These are phyloP conservation scores for Drosophila rhopaloa DNA, from an alignment of 1,140 invertebrate genomes.

Conservation along the genomic window DNA sequence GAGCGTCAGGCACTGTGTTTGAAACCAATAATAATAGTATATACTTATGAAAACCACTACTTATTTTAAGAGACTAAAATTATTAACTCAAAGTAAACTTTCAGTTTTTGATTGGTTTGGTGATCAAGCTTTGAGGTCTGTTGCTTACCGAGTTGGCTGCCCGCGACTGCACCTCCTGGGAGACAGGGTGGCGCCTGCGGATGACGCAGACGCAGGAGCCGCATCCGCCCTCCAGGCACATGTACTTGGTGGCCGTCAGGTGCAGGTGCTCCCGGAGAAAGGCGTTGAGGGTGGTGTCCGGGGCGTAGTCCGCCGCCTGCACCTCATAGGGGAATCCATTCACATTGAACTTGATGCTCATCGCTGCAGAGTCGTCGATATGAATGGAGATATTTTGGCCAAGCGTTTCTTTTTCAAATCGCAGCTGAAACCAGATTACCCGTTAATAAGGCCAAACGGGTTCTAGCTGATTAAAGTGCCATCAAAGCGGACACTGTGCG, in stretches of 20 bases:
- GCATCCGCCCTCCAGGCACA: conserved; percentile 94
- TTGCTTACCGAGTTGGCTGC: conserved; percentile 91
- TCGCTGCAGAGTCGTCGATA: conserved; percentile 25
- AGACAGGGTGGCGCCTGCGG: conserved; percentile 85
- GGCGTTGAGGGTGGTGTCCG: conserved; percentile 88
- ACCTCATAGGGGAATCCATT: conserved; percentile 67
- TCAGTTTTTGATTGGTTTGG: neutral
- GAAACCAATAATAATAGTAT: too few species aligned
- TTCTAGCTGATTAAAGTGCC: conserved; percentile 21
- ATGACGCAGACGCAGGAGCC: conserved; percentile 91
- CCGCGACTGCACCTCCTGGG: conserved; percentile 85
- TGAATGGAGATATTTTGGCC: conserved; percentile 21
- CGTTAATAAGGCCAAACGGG: conserved; percentile 55
- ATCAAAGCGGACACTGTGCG: conserved; percentile 17
- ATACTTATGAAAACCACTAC: too few species aligned
- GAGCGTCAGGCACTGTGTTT: conserved; percentile 88
- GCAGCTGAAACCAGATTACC: conserved; percentile 46
- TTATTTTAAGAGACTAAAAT: too few species aligned
- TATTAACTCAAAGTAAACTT: too few species aligned
- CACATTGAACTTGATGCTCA: conserved; percentile 73
- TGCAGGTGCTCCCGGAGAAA: conserved; percentile 89
- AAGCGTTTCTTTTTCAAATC: conserved; percentile 51
- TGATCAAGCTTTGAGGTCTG: too few species aligned
- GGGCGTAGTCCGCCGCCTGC: conserved; percentile 56
- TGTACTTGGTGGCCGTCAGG: conserved; percentile 91